Evolutionary conservation across 2,113 vertebrate genomes (phyloP), one percentile per base, ranked within the genome.

Genomic region (Micromys minutus): DNA sequence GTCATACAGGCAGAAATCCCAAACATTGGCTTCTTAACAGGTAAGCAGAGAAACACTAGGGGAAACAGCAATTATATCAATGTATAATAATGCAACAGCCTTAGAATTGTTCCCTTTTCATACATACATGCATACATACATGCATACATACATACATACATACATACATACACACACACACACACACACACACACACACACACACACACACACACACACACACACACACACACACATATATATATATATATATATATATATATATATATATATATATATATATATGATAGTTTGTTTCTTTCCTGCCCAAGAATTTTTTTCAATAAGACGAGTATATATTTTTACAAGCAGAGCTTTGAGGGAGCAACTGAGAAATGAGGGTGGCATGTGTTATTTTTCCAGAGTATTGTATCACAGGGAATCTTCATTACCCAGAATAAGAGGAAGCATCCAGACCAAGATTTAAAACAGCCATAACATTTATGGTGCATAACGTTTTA

Each of bases 1-100:
- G 95, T 93, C 87, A 91, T 65, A 61, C 84, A 77, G 15, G 57
- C 89, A 94, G 97, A 95, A 96, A 71, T 84, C 86, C 94, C 52
- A 63, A 52, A 65, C 87, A 72, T n/a, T 52, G 50, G 10, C 31
- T 97, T 96, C 96, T 96, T 95, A 97, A 22, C 1, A 91, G 95
- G 85, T 69, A 95, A 94, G 4, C 52, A 61, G 93, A 88, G 75
- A 97, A 98, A 97, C 79, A 90, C 47, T 29, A 36, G 22, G 16
- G 2, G 76, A 96, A 96, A 89, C 86, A 21, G 24, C 42, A 97
- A 77, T 76, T 94, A 95, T 93, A 52, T 96, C 85, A 92, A 85
- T 94, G 76, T 55, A 85, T 91, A 83, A 42, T 89, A 94, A 39
- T 13, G 10, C 31, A 0, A 94, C 87, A 55, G 95, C 36, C 52